A percentile compares a stretch with the other conserved stretches of the same genome.
Conservation (phyloP, 92 coral and sea anemone species). For the Zoanthus gigantus region DNA sequence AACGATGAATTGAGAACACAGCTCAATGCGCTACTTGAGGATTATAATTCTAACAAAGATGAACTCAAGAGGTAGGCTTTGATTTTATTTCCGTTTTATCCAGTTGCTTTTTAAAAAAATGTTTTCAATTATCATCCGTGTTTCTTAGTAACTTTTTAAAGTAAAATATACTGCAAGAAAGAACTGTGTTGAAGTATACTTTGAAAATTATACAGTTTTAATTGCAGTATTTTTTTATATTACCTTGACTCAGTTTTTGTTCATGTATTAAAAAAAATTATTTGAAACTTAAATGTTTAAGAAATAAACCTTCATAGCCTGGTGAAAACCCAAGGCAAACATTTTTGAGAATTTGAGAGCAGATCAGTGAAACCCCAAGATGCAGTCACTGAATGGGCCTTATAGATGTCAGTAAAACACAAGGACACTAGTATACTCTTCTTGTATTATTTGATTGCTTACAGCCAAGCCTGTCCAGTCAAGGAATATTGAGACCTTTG, state of each 20-base stretch:
- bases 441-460: no score
- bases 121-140: neutral
- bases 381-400: no score
- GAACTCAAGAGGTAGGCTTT: constrained; percentile 83
- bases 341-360: no score
- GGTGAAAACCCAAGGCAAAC: no score
- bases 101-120: neutral
- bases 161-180: neutral
- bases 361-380: no score
- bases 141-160: neutral
- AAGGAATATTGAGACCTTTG: no score
- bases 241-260: neutral
- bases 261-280: neutral
- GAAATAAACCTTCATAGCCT: no score
- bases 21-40: constrained; percentile 74
- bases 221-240: no score
- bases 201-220: neutral
- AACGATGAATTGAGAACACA: constrained; percentile 89
- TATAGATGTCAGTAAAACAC: no score
- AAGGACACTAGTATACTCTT: no score
- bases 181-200: neutral
- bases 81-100: neutral
- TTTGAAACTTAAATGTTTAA: no score
- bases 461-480: no score
- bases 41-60: constrained; percentile 70